Percentiles rank a stretch among this genome's conserved stretches.
Conservation (phyloP, 2,113 vertebrate genomes). For the Canis aureus region DNA sequence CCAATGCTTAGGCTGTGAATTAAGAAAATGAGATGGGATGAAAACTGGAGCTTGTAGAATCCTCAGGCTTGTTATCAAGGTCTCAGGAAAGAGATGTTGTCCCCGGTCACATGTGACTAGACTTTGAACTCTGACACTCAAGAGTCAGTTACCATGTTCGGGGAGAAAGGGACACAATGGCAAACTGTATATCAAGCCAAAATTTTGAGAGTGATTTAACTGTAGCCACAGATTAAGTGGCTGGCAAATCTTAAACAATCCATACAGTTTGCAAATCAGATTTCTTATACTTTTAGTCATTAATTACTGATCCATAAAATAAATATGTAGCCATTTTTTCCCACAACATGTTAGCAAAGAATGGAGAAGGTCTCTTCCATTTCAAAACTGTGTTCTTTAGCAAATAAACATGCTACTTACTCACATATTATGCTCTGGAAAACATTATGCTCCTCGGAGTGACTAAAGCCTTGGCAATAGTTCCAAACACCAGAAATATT, state of each 20-base stretch:
- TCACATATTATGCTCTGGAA: background rate
- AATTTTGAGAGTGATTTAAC: constrained; percentile 23
- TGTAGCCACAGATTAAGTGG: background rate
- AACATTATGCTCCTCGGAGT: background rate
- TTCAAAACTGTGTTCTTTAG: constrained; percentile 25
- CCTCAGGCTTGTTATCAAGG: background rate
- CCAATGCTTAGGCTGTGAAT: background rate
- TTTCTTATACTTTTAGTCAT: background rate
- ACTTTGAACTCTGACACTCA: background rate
- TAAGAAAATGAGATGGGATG: background rate
- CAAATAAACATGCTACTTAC: background rate
- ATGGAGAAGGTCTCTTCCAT: constrained; percentile 8
- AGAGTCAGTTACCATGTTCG: background rate
- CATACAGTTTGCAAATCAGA: constrained; percentile 28
- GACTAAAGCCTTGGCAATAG: background rate
- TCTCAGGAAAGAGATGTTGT: background rate
- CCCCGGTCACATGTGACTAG: background rate
- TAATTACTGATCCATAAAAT: constrained; percentile 54
- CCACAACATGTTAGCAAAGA: background rate
- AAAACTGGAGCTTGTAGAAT: background rate
- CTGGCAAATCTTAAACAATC: constrained; percentile 12
- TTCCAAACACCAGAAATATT: background rate
- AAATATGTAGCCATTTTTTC: constrained; percentile 12
- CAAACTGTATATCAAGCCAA: background rate
- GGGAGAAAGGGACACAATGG: background rate